phyloP scores from a whole-genome alignment of 1,140 invertebrate species.

The Asbolus verrucosus region DNA sequence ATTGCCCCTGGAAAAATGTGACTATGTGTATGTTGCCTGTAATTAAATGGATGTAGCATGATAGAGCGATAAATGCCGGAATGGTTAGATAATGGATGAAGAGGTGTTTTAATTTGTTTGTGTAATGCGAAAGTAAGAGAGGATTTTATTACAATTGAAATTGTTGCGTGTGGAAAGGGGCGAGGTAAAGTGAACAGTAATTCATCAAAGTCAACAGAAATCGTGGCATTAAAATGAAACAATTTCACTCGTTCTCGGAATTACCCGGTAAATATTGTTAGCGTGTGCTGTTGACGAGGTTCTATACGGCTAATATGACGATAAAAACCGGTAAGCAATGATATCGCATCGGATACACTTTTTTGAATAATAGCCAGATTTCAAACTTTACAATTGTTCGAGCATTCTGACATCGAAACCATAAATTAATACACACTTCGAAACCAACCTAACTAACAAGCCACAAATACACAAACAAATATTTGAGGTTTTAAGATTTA shows the following conservation, averaged over 20 bases:
- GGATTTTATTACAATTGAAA: conserved; percentile 42
- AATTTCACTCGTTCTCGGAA: conserved; percentile 57
- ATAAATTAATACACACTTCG: too few species aligned
- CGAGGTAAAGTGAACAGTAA: conserved; percentile 56
- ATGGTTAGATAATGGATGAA: conserved; percentile 34
- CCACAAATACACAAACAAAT: too few species aligned
- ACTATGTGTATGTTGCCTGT: background rate
- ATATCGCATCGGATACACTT: conserved; percentile 8
- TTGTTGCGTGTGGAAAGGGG: conserved; percentile 57
- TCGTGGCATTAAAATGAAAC: conserved; percentile 59
- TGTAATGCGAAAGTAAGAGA: conserved; percentile 29
- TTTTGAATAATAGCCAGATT: background rate
- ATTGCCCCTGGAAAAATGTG: conserved; percentile 22
- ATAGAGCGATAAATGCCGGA: conserved; percentile 33
- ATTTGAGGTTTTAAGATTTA: too few species aligned
- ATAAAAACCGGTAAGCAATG: conserved; percentile 41
- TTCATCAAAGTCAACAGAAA: conserved; percentile 61
- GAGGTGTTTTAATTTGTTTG: conserved; percentile 36
- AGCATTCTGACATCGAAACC: too few species aligned
- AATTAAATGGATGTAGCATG: conserved; percentile 34
- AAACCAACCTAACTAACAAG: too few species aligned
- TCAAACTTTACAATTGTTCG: too few species aligned
- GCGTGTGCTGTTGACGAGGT: conserved; percentile 43
- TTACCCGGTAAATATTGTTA: conserved; percentile 53
- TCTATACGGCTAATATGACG: conserved; percentile 49